Percentiles rank a stretch among this genome's conserved stretches.
Conservation (phyloP, 2,113 vertebrate species). For the Lates calcarifer region DNA sequence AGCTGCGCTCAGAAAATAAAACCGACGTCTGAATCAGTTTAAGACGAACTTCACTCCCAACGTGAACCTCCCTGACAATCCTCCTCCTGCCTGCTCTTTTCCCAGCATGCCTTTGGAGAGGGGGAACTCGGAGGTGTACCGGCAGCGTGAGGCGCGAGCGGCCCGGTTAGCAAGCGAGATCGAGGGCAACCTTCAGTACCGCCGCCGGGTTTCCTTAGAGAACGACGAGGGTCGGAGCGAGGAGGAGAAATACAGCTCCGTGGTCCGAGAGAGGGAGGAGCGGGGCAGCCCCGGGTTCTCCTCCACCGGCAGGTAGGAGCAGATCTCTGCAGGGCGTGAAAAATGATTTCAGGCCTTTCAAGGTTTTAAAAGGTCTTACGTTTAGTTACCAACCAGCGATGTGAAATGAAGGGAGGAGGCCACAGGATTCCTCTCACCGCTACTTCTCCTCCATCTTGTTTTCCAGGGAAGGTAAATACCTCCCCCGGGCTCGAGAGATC, state of each 20-base stretch:
- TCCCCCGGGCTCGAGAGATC: constrained; percentile 86
- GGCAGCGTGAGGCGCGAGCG: constrained; percentile 88
- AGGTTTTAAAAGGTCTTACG: neutral
- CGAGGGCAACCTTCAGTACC: constrained; percentile 88
- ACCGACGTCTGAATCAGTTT: no score
- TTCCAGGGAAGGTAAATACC: constrained; percentile 88
- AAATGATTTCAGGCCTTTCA: neutral
- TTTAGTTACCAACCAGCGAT: no score
- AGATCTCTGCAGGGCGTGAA: no score
- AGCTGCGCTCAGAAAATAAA: no score
- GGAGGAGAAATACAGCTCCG: constrained; percentile 89
- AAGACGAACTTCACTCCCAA: neutral
- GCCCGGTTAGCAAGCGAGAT: constrained; percentile 88
- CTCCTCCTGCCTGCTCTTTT: neutral
- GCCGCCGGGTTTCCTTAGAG: constrained; percentile 86
- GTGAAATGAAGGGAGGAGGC: no score
- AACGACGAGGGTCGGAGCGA: constrained; percentile 89
- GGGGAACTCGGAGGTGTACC: constrained; percentile 86
- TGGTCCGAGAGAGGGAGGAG: constrained; percentile 84
- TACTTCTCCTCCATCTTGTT: neutral
- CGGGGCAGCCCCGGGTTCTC: constrained; percentile 80
- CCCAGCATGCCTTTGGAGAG: constrained; percentile 88
- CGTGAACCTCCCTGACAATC: neutral
- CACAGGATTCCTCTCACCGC: no score
- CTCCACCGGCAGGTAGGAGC: constrained; percentile 59